Evolutionary conservation across 2,113 vertebrate genomes (phyloP).

Genomic region (Ranitomeya variabilis): DNA sequence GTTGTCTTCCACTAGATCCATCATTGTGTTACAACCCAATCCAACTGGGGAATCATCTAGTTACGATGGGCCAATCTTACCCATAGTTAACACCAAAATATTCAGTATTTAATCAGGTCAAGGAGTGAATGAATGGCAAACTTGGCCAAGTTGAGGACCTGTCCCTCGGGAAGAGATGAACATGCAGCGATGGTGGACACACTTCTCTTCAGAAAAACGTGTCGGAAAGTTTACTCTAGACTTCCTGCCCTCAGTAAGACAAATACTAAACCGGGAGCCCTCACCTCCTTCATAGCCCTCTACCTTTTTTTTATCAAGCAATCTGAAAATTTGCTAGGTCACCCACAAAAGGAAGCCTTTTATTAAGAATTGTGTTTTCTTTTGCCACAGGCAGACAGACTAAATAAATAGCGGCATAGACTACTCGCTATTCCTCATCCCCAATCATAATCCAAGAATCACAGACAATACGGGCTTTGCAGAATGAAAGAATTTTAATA

Average conservation of each 20-base stretch:
- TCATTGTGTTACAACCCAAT: too few species aligned
- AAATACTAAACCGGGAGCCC: background rate
- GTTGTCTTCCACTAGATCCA: too few species aligned
- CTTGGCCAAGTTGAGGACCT: too few species aligned
- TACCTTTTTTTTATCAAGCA: constrained; percentile 62
- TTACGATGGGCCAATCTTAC: too few species aligned
- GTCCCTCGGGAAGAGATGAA: too few species aligned
- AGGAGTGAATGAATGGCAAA: too few species aligned
- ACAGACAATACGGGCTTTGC: constrained; percentile 78
- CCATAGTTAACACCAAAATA: too few species aligned
- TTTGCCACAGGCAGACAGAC: constrained; percentile 77
- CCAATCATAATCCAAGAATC: constrained; percentile 78
- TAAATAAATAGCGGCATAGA: constrained; percentile 79
- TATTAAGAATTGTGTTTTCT: constrained; percentile 79
- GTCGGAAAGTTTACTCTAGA: background rate
- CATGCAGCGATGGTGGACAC: too few species aligned
- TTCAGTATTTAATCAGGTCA: too few species aligned
- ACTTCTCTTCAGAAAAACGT: background rate
- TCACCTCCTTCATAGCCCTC: background rate
- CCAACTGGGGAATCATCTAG: too few species aligned
- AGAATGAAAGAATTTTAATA: constrained; percentile 84
- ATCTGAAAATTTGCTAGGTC: constrained; percentile 71
- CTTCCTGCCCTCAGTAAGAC: background rate
- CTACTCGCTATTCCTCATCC: constrained; percentile 71
- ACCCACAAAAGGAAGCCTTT: constrained; percentile 79